Percentiles rank a stretch among this genome's conserved stretches.
These are phyloP conservation scores for Trichonephila clavipes DNA, from an alignment of 1,140 invertebrate genomes.

Conservation along the genomic window DNA sequence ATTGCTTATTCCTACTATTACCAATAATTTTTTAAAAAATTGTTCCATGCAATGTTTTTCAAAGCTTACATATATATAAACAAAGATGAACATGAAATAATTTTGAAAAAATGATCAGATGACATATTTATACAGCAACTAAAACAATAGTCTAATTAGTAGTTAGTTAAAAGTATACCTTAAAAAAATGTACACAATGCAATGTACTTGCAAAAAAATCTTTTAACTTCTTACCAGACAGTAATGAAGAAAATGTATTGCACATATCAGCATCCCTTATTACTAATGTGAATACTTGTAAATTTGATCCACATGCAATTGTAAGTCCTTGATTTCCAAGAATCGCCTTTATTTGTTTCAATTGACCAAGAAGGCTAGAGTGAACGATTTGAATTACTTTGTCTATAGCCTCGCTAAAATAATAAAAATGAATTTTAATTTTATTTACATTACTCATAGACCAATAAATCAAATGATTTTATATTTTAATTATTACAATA, in stretches of 20 bases:
- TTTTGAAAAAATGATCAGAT: too few relatives aligned
- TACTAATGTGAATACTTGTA: constrained; percentile 38
- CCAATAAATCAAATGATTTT: too few relatives aligned
- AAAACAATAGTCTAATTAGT: too few relatives aligned
- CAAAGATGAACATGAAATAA: too few relatives aligned
- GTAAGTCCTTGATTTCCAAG: constrained; percentile 62
- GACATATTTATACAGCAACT: too few relatives aligned
- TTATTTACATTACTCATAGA: too few relatives aligned
- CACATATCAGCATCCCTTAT: constrained; percentile 70
- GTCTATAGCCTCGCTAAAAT: constrained; percentile 55
- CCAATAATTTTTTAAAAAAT: too few relatives aligned
- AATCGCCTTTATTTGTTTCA: constrained; percentile 60
- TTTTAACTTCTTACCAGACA: constrained; percentile 46
- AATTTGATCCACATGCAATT: constrained; percentile 31
- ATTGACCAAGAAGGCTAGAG: neutral
- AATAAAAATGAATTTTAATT: too few relatives aligned
- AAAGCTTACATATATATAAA: too few relatives aligned
- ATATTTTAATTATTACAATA: too few relatives aligned
- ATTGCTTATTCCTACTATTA: too few relatives aligned
- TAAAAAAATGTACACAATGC: neutral
- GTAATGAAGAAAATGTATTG: constrained; percentile 53
- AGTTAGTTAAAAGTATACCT: neutral
- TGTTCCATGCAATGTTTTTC: too few relatives aligned
- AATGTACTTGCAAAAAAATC: neutral
- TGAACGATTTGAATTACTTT: constrained; percentile 60